Base-by-base conservation (phyloP, 2,888 invertebrate species). In the Cetonia aurata region DNA sequence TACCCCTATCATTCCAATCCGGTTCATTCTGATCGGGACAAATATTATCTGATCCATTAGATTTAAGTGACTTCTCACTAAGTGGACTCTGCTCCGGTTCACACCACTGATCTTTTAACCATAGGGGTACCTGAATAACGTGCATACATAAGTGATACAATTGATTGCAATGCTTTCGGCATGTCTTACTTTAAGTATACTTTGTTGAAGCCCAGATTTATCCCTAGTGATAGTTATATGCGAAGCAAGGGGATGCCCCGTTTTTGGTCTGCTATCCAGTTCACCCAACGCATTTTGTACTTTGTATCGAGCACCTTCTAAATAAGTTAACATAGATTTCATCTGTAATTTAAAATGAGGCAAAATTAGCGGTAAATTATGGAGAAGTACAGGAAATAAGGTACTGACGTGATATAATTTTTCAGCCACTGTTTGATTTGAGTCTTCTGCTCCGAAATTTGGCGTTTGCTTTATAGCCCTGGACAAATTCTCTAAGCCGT, bases 251-350 rank as follows among this genome's bases (percentile, higher is more conserved):
- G 95, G 94, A 86, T 96, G 96, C 67, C 92, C 91, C 10, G 89
- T 89, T 72, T 92, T 88, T 17, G 93, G 90, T 74, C 92, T 88
- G 76, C 91, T 92, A 80, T 96, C 96, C 73, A 96, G 83, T 81
- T 95, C 95, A 68, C 92, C 90, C 60, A 97, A 84, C 33, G 93
- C 93, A 62, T 92, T 91, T 69, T 94, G 92, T 55, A 97, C 90
- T 86, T 98, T 97, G 82, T 92, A 94, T 76, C 94, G 90, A 10
- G 95, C 92, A 3, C 96, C 97, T 84, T 97, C 97, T 79, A 97
- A 86, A 82, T 96, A 97, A 12, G 95, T 93, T 75, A 96, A 86
- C 94, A 96, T 96, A 17, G 96, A 94, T 80, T 93, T 91, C 89
- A 96, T 95, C 96, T 97, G 84, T 6, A 86, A 86, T 74, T 13